phyloP scores from a whole-genome alignment of 1,140 invertebrate species.

The Cydia pomonella region DNA sequence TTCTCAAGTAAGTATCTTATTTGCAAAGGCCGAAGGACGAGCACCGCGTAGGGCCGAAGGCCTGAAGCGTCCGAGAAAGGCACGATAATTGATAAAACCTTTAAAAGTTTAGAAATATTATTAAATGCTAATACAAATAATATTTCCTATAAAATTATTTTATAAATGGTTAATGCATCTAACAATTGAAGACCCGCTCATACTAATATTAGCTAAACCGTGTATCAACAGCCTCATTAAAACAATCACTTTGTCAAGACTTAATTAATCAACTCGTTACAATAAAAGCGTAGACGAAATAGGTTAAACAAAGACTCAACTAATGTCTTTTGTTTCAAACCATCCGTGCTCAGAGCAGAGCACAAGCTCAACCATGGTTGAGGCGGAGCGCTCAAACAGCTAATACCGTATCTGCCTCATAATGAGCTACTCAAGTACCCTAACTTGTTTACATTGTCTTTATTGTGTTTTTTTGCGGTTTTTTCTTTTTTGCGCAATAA shows the following conservation, averaged over 20 bases:
- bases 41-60: too few relatives aligned
- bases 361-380: slow-evolving; percentile 47
- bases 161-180: too few relatives aligned
- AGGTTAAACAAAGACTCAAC: slow-evolving; percentile 74
- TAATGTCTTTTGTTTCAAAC: slow-evolving; percentile 54
- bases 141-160: too few relatives aligned
- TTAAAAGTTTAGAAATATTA: too few relatives aligned
- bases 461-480: slow-evolving; percentile 78
- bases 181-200: too few relatives aligned
- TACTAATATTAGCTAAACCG: not conserved
- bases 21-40: too few relatives aligned
- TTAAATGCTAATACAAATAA: too few relatives aligned
- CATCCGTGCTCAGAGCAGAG: slow-evolving; percentile 47
- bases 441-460: slow-evolving; percentile 80
- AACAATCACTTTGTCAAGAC: not conserved
- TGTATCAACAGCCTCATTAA: not conserved
- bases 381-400: slow-evolving; percentile 44
- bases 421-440: slow-evolving; percentile 79
- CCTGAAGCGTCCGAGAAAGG: too few relatives aligned
- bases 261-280: slow-evolving; percentile 1
- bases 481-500: slow-evolving; percentile 74
- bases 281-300: slow-evolving; percentile 64
- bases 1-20: too few relatives aligned
- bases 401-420: slow-evolving; percentile 63
- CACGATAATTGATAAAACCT: too few relatives aligned